Percentiles rank a stretch among this genome's conserved stretches.
Conservation (phyloP, 2,888 invertebrate genomes). For the Alsophila aescularia region DNA sequence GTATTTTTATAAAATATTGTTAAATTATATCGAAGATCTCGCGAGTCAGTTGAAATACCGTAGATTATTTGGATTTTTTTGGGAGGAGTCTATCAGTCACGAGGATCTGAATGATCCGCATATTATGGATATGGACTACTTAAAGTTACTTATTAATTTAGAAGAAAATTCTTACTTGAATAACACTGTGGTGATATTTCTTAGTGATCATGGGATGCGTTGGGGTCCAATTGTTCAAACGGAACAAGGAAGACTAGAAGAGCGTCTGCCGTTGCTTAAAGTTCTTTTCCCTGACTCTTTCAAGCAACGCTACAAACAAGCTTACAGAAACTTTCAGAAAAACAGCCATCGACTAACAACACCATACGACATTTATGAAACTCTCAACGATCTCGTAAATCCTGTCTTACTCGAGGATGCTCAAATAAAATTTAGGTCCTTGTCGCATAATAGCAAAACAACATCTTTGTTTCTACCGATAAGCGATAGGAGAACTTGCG, state of each 20-base stretch:
- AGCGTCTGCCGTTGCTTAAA: slow-evolving; percentile 91
- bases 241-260: slow-evolving; percentile 92
- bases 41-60: slow-evolving; percentile 78
- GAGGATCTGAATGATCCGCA: slow-evolving; percentile 90
- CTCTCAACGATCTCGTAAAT: slow-evolving; percentile 87
- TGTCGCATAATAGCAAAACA: slow-evolving; percentile 66
- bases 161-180: slow-evolving; percentile 79
- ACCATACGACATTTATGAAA: slow-evolving; percentile 91
- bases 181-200: slow-evolving; percentile 87
- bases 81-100: slow-evolving; percentile 92
- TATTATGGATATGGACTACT: slow-evolving; percentile 87
- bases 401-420: slow-evolving; percentile 47
- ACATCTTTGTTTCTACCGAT: slow-evolving; percentile 90
- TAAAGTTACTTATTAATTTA: slow-evolving; percentile 80
- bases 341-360: slow-evolving; percentile 88
- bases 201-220: slow-evolving; percentile 95
- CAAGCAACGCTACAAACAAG: slow-evolving; percentile 81
- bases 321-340: slow-evolving; percentile 84
- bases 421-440: slow-evolving; percentile 48
- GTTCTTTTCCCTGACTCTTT: slow-evolving; percentile 89
- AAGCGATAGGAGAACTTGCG: slow-evolving; percentile 88
- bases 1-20: slow-evolving; percentile 86
- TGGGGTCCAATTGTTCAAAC: slow-evolving; percentile 92
- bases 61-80: slow-evolving; percentile 91
- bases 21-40: slow-evolving; percentile 88